These are phyloP conservation scores for Kryptolebias ocellatus DNA, from an alignment of 2,797 vertebrate species.

Conservation along the genomic window DNA sequence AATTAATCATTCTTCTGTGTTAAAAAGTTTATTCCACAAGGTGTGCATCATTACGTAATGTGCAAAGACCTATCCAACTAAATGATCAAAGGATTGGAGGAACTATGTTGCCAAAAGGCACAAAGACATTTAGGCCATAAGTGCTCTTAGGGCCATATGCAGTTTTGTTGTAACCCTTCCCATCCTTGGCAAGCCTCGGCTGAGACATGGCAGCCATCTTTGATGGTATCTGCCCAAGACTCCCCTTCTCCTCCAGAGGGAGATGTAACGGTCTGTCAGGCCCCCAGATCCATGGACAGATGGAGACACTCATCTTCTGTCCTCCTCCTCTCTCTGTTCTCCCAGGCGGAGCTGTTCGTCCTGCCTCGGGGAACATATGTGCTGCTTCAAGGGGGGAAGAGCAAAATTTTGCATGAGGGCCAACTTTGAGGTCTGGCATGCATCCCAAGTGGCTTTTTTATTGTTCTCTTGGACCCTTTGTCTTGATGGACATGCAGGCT, in stretches of 20 bases:
- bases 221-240: slow-evolving; percentile 52
- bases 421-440: slow-evolving; percentile 66
- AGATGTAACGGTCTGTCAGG: slow-evolving; percentile 66
- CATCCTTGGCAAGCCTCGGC: slow-evolving; percentile 48
- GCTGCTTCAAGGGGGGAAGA: slow-evolving; percentile 64
- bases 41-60: background rate
- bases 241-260: slow-evolving; percentile 55
- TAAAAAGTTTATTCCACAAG: slow-evolving; percentile 2
- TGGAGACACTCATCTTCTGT: slow-evolving; percentile 67
- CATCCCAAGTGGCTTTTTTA: slow-evolving; percentile 62
- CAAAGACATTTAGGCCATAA: slow-evolving; percentile 37
- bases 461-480: slow-evolving; percentile 62
- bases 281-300: slow-evolving; percentile 75
- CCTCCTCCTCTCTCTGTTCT: slow-evolving; percentile 54
- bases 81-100: slow-evolving; percentile 12
- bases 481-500: slow-evolving; percentile 52
- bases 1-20: background rate
- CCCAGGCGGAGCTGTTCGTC: slow-evolving; percentile 64
- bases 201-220: slow-evolving; percentile 53
- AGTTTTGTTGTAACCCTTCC: slow-evolving; percentile 47
- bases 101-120: slow-evolving; percentile 24
- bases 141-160: slow-evolving; percentile 58
- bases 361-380: slow-evolving; percentile 77
- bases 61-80: too few relatives aligned
- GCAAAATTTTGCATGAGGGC: slow-evolving; percentile 57